These are phyloP conservation scores for Haliclystus octoradiatus DNA, from an alignment of 30 jellyfish, hydroid and myxozoan species.

Conservation along the genomic window DNA sequence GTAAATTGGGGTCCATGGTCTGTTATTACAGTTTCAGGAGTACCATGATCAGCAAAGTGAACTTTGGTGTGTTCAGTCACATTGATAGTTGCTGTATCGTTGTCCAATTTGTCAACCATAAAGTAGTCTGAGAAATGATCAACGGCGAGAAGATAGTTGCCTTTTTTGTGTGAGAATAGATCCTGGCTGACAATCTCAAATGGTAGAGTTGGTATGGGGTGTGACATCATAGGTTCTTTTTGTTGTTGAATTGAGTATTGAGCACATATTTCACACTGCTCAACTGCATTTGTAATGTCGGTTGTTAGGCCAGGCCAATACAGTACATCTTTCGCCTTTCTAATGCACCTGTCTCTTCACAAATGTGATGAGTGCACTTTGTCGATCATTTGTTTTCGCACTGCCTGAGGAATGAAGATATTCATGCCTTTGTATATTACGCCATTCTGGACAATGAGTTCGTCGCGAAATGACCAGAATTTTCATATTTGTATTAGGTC, in stretches of 20 bases:
- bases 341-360: not conserved
- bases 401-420: not conserved
- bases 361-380: not conserved
- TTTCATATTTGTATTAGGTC: not conserved
- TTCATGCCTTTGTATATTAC: not conserved
- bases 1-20: not conserved
- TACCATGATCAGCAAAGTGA: constrained; percentile 1
- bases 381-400: not conserved
- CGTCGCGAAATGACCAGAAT: not conserved
- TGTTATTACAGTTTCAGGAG: not conserved
- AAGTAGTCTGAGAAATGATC: no score
- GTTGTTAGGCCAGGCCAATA: not conserved
- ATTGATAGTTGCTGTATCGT: no score
- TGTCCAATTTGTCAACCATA: no score
- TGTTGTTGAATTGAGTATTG: no score
- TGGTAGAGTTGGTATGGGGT: not conserved
- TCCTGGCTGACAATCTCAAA: not conserved
- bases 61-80: not conserved
- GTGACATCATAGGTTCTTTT: not conserved
- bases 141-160: not conserved
- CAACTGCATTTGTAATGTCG: not conserved
- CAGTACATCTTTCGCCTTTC: not conserved
- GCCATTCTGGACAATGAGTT: not conserved
- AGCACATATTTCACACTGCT: not conserved
- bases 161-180: not conserved